These are phyloP conservation scores for Aurelia aurita DNA, from an alignment of 30 jellyfish, hydroid and myxozoan species.

Conservation along the genomic window DNA sequence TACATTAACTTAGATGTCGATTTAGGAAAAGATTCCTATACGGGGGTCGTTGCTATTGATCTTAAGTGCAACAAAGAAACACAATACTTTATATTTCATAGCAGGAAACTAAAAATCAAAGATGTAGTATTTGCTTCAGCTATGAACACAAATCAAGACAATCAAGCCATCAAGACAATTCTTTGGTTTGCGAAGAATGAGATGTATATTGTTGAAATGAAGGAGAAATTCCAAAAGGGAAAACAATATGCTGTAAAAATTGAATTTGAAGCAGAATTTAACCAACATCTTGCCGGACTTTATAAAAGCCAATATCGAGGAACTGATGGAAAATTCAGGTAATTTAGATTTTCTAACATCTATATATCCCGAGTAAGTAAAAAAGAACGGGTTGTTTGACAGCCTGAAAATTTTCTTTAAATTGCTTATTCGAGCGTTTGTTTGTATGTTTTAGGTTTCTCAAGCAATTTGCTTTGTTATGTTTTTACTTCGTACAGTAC, in stretches of 20 bases:
- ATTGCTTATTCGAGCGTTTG: too few relatives aligned
- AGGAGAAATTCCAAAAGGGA: conserved; percentile 68
- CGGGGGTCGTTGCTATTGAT: conserved; percentile 73
- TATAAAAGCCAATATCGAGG: conserved; percentile 84
- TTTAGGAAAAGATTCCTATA: conserved; percentile 63
- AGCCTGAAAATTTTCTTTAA: too few relatives aligned
- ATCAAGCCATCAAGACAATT: conserved; percentile 20
- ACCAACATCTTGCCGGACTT: conserved; percentile 84
- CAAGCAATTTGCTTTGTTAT: too few relatives aligned
- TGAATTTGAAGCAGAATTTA: conserved; percentile 72
- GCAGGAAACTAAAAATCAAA: conserved; percentile 63
- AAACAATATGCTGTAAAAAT: conserved; percentile 59
- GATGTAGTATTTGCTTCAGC: conserved; percentile 46
- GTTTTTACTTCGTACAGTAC: too few relatives aligned
- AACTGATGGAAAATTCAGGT: conserved; percentile 83
- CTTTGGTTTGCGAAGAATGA: conserved; percentile 63
- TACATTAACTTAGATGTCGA: conserved; percentile 67
- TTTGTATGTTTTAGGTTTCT: too few relatives aligned
- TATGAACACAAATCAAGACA: conserved; percentile 24
- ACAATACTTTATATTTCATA: conserved; percentile 77
- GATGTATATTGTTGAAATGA: conserved; percentile 75
- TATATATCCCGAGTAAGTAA: too few relatives aligned
- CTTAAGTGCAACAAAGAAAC: conserved; percentile 70
- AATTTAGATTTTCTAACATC: background rate
- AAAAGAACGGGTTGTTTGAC: too few relatives aligned